A percentile compares a stretch with the other conserved stretches of the same genome.
Conservation (phyloP, 2,797 vertebrate genomes). For the Carduelis carduelis region DNA sequence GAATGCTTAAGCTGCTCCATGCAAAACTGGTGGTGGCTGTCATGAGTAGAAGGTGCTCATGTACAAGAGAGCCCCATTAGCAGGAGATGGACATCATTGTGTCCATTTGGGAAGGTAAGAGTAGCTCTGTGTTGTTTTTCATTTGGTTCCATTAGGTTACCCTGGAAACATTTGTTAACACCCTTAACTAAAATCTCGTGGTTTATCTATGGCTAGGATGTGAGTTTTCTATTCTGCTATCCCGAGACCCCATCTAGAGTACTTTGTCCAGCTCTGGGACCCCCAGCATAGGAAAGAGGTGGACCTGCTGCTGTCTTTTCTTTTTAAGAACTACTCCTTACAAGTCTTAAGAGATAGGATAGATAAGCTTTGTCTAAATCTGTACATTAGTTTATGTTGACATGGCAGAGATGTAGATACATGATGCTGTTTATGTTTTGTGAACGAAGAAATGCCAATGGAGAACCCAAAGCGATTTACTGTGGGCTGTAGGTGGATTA, state of each 20-base stretch:
- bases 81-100: neutral
- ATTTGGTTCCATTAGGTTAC: neutral
- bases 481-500: neutral
- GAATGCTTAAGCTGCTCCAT: neutral
- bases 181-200: neutral
- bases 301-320: neutral
- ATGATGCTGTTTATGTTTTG: neutral
- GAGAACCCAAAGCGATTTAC: neutral
- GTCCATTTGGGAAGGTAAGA: neutral
- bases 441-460: neutral
- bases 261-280: neutral
- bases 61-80: neutral
- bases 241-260: neutral
- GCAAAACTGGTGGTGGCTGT: neutral
- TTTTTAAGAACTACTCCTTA: neutral
- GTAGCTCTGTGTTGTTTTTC: neutral
- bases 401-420: neutral
- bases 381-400: neutral
- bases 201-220: neutral
- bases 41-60: neutral
- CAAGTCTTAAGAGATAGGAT: neutral
- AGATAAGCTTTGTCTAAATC: neutral
- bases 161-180: neutral
- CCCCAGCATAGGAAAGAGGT: too few species aligned
- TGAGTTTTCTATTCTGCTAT: neutral